Evolutionary conservation across 2,888 invertebrate species (phyloP), one percentile per base, ranked within the genome.

Genomic region (Drosophila multiciliata): DNA sequence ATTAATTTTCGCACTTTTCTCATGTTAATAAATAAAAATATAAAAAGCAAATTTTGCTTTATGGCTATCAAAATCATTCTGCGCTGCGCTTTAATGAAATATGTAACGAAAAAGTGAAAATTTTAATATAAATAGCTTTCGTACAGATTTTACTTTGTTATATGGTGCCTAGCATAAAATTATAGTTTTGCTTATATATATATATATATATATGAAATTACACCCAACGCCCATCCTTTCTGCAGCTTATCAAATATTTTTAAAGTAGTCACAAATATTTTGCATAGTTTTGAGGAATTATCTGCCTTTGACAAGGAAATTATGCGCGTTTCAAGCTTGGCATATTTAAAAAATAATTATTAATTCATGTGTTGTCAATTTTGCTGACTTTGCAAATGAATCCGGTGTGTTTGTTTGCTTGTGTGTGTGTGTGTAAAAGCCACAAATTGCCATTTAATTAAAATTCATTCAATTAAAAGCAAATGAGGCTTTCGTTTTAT

Each of bases 71-170:
- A 71, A 48, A 69, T 61, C 73, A 61, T 71, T 81, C 60, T 66
- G 74, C 52, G 29, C 45, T 53, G 69, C 52, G 70, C 59, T 11
- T 26, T 70, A 61, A 61, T 76, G 69, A 76, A 78, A 68, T 66
- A 66, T 84, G 62, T 52, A 60, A 29, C 52, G 52, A 76, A 81
- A 84, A 89, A 77, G 76, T 79, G 70, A 62, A 76, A 77, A 68
- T 86, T 86, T 84, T 86, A 84, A 84, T 84, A 88, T 81, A 83
- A 84, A 88, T 88, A 73, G 78, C 83, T 84, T 69, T 23, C 57
- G 60, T 42, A 6, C 54, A 53, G 75, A 75, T 78, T 73, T 75
- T 74, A 78, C 75, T 75, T 75, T 75, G 78, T 61, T 40, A 53
- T 1, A 35, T 33, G 26, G 11, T 6, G 2, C 20, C 45, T 23